Conservation (phyloP, 2,113 vertebrate genomes). For the Ranitomeya imitator region DNA sequence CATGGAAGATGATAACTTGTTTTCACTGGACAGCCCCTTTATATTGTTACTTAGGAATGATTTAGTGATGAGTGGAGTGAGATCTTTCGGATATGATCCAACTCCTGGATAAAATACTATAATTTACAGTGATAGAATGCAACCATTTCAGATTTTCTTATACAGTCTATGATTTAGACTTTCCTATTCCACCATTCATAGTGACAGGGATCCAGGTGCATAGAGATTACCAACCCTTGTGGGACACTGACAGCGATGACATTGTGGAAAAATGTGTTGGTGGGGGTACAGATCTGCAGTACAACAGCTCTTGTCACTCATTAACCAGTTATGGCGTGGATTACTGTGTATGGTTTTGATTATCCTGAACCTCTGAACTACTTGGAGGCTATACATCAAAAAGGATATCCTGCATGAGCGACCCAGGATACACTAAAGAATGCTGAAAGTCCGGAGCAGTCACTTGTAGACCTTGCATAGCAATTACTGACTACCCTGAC, state of each 20-base stretch:
- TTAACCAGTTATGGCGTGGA: not conserved
- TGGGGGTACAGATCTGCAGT: not conserved
- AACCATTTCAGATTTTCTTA: not conserved
- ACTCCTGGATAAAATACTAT: not conserved
- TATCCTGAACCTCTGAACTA: not conserved
- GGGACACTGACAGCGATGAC: not conserved
- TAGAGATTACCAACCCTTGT: not conserved
- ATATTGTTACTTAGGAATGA: too few relatives aligned
- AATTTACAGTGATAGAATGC: not conserved
- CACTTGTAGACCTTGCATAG: not conserved
- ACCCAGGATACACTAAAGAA: too few relatives aligned
- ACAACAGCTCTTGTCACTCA: not conserved
- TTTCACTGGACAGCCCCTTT: too few relatives aligned
- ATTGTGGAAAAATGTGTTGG: not conserved
- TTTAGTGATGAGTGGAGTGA: not conserved
- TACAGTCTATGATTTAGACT: not conserved
- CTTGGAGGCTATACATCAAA: not conserved
- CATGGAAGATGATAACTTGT: too few relatives aligned
- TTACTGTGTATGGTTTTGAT: not conserved
- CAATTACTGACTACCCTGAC: not conserved
- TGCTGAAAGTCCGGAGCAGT: not conserved
- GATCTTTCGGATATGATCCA: not conserved
- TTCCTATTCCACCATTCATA: not conserved
- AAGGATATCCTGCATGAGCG: not conserved
- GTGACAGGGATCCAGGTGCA: not conserved